Evolutionary conservation across 2,113 vertebrate species (phyloP).

Genomic region (Heptranchias perlo): DNA sequence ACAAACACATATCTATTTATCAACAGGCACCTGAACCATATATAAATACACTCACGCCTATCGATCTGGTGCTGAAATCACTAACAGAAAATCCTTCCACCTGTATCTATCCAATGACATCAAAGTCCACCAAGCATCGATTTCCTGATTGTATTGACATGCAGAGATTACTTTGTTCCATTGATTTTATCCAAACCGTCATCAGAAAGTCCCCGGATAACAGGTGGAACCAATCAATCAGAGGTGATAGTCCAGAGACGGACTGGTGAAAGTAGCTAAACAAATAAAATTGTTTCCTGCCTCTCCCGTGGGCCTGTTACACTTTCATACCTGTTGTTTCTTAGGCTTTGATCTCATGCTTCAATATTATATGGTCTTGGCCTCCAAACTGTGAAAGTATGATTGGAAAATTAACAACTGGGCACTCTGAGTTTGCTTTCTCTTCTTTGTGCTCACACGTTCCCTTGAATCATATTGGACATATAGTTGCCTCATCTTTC

Average conservation of each 20-base stretch:
- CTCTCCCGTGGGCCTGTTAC: not conserved
- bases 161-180: not conserved
- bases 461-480: not conserved
- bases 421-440: not conserved
- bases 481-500: not conserved
- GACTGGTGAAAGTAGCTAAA: not conserved
- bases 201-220: not conserved
- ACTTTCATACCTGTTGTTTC: not conserved
- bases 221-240: not conserved
- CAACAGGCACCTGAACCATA: not conserved
- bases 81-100: not conserved
- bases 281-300: not conserved
- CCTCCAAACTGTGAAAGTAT: not conserved
- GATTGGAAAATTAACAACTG: not conserved
- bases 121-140: not conserved
- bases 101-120: not conserved
- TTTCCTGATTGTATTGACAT: not conserved
- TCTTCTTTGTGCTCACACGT: not conserved
- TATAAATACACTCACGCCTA: not conserved
- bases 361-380: not conserved
- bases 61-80: not conserved
- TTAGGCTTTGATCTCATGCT: not conserved
- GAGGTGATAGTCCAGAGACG: too few relatives aligned
- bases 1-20: not conserved
- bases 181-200: slow-evolving; percentile 10